A percentile compares a stretch with the other conserved stretches of the same genome.
phyloP scores from a whole-genome alignment of 1,140 invertebrate genomes.

The Thalassaphorura encarpata region DNA sequence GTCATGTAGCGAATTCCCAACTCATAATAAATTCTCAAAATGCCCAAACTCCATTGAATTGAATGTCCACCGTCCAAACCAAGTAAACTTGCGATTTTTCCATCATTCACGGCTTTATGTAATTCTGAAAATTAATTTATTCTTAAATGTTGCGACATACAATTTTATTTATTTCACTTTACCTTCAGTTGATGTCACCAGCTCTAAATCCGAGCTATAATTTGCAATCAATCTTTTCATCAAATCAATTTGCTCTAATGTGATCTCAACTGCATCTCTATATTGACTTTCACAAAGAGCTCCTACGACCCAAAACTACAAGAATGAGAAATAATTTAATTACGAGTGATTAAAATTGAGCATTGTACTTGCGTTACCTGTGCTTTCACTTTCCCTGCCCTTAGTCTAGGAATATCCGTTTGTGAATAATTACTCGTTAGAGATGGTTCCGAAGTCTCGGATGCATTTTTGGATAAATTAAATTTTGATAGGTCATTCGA shows the following conservation, averaged over 20 bases:
- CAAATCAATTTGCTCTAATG: slow-evolving; percentile 34
- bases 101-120: slow-evolving; percentile 35
- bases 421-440: slow-evolving; percentile 11
- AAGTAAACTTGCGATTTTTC: slow-evolving; percentile 42
- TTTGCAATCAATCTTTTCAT: slow-evolving; percentile 60
- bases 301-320: slow-evolving; percentile 31
- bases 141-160: background rate
- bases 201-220: slow-evolving; percentile 60
- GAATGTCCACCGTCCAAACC: slow-evolving; percentile 43
- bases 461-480: slow-evolving; percentile 25
- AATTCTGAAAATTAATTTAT: slow-evolving; percentile 38
- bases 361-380: slow-evolving; percentile 44
- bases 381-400: slow-evolving; percentile 62
- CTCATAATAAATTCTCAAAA: slow-evolving; percentile 41
- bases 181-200: slow-evolving; percentile 57
- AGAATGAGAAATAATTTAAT: background rate
- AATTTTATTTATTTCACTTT: background rate
- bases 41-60: slow-evolving; percentile 41
- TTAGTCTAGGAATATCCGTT: slow-evolving; percentile 38
- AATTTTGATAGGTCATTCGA: slow-evolving; percentile 22
- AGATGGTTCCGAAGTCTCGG: slow-evolving; percentile 11
- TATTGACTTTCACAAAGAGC: slow-evolving; percentile 28
- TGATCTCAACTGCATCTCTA: slow-evolving; percentile 33
- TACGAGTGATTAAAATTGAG: background rate
- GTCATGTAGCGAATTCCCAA: slow-evolving; percentile 44